Evolutionary conservation across 2,113 vertebrate genomes (phyloP).

Genomic region (Hippocampus guttulatus): DNA sequence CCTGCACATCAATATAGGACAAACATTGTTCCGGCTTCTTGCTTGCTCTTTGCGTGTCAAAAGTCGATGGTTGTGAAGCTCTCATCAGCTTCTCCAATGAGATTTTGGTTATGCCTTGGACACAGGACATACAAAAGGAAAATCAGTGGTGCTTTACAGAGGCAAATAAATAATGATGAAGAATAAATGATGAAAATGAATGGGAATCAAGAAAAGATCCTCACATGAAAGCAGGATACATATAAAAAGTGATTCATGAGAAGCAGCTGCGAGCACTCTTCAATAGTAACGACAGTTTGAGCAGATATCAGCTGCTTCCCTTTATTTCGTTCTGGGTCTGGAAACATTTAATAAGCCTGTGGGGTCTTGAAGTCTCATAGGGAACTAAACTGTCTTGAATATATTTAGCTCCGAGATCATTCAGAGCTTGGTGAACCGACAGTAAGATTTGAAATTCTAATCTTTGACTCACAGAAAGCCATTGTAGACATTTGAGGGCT

Average conservation of each 20-base stretch:
- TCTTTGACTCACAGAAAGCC: not conserved
- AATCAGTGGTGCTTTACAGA: not conserved
- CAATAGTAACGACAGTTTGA: not conserved
- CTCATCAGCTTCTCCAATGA: conserved; percentile 58
- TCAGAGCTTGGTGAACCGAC: not conserved
- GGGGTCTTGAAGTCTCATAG: not conserved
- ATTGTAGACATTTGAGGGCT: not conserved
- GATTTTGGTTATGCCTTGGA: conserved; percentile 57
- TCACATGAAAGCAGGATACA: not conserved
- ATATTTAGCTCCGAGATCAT: not conserved
- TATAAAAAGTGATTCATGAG: not conserved
- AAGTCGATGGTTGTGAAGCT: conserved; percentile 60
- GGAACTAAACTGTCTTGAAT: not conserved
- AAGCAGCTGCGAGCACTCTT: not conserved
- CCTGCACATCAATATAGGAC: conserved; percentile 55
- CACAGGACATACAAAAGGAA: not conserved
- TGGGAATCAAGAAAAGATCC: not conserved
- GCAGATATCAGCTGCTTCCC: not conserved
- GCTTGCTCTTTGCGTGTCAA: conserved; percentile 48
- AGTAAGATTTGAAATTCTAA: not conserved
- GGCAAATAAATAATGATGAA: not conserved
- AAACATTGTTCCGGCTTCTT: conserved; percentile 54
- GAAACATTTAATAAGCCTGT: not conserved
- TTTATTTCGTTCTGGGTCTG: not conserved
- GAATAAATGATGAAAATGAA: not conserved